Base-by-base conservation (phyloP, 1,140 invertebrate species). In the Caenorhabditis remanei region DNA sequence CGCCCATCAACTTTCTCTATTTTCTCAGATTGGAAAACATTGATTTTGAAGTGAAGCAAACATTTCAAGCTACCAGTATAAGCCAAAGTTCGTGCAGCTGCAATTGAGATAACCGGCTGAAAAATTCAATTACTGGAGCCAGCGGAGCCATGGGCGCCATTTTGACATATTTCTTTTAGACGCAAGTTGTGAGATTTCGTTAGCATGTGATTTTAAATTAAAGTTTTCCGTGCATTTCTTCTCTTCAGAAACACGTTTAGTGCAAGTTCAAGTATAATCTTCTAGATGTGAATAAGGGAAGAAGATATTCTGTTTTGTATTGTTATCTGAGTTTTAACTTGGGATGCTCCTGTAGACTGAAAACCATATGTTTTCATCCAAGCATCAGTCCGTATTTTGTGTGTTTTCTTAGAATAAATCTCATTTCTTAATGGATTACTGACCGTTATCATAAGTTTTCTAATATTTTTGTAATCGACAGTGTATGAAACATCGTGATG, bases 51-150 rank as follows among this genome's bases (percentile, higher is more conserved):
- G n/a, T 21, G 58, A 67, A 24, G 41, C 24, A 40, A 67, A 67
- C 67, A 48, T 75, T 79, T 79, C 43, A 24, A 50, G 71, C 40
- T 50, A 50, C 40, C 46, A 11, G 32, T 50, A 24, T 79, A 79
- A 79, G 46, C 46, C 71, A 79, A 50, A 79, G 71, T 79, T 79
- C 71, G 71, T 79, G 71, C 71, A 79, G 71, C 71, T 79, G 71
- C 46, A 79, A 79, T 53, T 21, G 16, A 58, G 67, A 79, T 13
- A 50, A 13, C 21, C 43, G 46, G 46, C 71, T 79, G 71, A 79
- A 79, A 79, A 79, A 79, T 79, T 21, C 71, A 79, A 79, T 79
- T 79, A 79, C 71, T 79, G 16, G 19, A 63, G 61, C 61, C 32
- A 24, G 24, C 41, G 71, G 71, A 79, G 71, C 43, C n/a, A 32